Conservation (phyloP, 1,140 invertebrate species). For the Artemia franciscana region DNA sequence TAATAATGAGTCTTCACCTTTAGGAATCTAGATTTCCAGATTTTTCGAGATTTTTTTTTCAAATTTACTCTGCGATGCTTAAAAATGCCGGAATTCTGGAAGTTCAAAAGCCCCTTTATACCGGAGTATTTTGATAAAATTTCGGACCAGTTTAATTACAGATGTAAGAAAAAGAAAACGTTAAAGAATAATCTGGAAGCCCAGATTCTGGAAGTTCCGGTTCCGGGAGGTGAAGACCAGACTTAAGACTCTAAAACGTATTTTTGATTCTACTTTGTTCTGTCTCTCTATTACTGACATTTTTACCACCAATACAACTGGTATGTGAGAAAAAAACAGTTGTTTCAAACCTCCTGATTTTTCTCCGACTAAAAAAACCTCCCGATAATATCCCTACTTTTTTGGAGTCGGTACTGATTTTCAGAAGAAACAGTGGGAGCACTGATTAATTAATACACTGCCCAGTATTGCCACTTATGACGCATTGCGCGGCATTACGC, state of each 20-base stretch:
- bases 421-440: background rate
- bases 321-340: background rate
- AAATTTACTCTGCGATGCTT: background rate
- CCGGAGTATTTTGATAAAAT: background rate
- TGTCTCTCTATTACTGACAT: background rate
- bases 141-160: background rate
- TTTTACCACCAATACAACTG: background rate
- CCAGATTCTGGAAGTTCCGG: background rate
- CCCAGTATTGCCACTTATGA: too few relatives aligned
- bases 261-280: background rate
- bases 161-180: background rate
- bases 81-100: background rate
- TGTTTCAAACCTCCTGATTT: background rate
- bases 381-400: background rate
- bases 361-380: background rate
- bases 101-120: background rate
- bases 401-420: background rate
- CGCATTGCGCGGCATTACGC: too few relatives aligned
- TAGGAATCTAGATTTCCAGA: too few relatives aligned
- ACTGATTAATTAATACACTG: too few relatives aligned
- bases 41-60: background rate
- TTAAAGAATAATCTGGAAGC: background rate
- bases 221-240: too few relatives aligned
- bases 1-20: background rate
- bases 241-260: too few relatives aligned